Evolutionary conservation across 2,113 vertebrate genomes (phyloP).

Genomic region (Cichladusa arquata): DNA sequence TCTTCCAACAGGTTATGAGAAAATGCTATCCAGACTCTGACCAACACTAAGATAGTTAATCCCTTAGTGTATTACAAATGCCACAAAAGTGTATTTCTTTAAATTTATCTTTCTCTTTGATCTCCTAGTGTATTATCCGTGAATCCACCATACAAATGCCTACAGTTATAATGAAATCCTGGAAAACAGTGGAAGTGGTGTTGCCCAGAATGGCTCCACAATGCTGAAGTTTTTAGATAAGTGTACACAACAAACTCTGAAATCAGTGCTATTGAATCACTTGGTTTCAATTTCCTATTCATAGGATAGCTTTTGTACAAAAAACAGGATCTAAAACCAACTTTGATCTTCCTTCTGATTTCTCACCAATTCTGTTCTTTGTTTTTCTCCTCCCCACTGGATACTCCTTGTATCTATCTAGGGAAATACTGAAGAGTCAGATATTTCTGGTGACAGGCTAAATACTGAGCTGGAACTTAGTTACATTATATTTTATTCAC

Average conservation of each 20-base stretch:
- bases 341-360: not conserved
- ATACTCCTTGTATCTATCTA: not conserved
- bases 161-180: not conserved
- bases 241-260: not conserved
- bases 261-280: not conserved
- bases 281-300: constrained; percentile 45
- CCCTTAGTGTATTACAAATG: not conserved
- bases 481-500: not conserved
- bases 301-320: not conserved
- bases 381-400: not conserved
- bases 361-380: not conserved
- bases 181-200: constrained; percentile 16
- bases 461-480: not conserved
- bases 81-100: constrained; percentile 3
- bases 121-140: not conserved
- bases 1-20: constrained; percentile 44
- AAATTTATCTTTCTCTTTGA: constrained; percentile 14
- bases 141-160: not conserved
- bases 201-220: not conserved
- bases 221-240: constrained; percentile 21
- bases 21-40: not conserved
- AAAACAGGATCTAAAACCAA: not conserved
- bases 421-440: not conserved
- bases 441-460: not conserved
- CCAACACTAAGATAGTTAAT: not conserved